phyloP scores from a whole-genome alignment of 2,888 invertebrate genomes.

The Caenorhabditis sp. region DNA sequence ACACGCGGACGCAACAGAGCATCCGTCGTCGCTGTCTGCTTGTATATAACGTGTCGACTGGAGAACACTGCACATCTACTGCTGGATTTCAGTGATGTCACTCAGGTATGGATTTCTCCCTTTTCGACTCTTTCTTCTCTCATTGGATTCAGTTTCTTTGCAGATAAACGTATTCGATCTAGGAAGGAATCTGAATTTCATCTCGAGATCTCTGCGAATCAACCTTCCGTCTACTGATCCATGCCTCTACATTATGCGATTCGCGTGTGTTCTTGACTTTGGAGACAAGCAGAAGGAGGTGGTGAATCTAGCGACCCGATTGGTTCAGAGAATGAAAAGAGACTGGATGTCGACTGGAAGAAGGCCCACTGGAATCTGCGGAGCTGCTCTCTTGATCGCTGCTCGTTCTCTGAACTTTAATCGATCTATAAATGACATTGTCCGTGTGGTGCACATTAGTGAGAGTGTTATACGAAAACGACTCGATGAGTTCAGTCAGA shows the following conservation, averaged over 20 bases:
- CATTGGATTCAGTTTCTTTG: constrained; percentile 44
- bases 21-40: constrained; percentile 96
- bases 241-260: constrained; percentile 94
- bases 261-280: constrained; percentile 92
- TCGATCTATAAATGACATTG: constrained; percentile 78
- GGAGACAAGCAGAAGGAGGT: constrained; percentile 92
- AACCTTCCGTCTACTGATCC: constrained; percentile 88
- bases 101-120: constrained; percentile 74
- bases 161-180: constrained; percentile 97
- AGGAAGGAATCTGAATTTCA: constrained; percentile 92
- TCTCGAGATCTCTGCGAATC: constrained; percentile 93
- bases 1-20: constrained; percentile 91
- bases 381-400: constrained; percentile 96
- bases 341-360: constrained; percentile 98
- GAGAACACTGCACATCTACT: constrained; percentile 96
- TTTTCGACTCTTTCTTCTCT: not conserved
- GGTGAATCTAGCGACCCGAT: constrained; percentile 93
- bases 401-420: constrained; percentile 85
- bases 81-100: constrained; percentile 97
- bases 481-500: constrained; percentile 95
- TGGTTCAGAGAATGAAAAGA: constrained; percentile 97
- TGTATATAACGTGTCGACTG: constrained; percentile 96
- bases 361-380: constrained; percentile 96
- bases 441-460: constrained; percentile 81
- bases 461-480: constrained; percentile 81